phyloP scores from a whole-genome alignment of 2,888 invertebrate species.

The Lasiommata megera region DNA sequence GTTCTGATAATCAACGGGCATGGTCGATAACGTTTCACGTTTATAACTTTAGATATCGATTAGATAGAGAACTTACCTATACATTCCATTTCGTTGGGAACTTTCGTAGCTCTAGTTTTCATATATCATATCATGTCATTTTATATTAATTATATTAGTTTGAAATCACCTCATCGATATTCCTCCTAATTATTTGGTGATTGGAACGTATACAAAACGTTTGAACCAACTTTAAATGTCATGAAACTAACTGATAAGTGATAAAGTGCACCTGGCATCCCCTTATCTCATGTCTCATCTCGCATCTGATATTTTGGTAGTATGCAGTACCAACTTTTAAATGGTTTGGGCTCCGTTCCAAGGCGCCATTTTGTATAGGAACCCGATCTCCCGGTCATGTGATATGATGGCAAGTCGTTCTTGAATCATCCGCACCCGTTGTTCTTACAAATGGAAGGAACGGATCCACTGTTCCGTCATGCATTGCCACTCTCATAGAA shows the following conservation, averaged over 20 bases:
- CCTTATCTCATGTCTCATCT: slow-evolving; percentile 18
- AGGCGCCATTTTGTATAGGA: slow-evolving; percentile 20
- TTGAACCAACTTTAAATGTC: too few species aligned
- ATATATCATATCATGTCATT: too few species aligned
- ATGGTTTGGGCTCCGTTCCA: slow-evolving; percentile 22
- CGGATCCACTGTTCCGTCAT: too few species aligned
- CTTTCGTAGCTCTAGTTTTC: too few species aligned
- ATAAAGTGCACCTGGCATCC: slow-evolving; percentile 9
- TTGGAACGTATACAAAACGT: too few species aligned
- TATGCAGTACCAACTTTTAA: neutral
- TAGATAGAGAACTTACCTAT: too few species aligned
- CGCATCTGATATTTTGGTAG: slow-evolving; percentile 19
- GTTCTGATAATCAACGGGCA: neutral
- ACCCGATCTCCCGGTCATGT: slow-evolving; percentile 19
- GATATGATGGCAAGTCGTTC: neutral
- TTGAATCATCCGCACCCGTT: slow-evolving; percentile 2
- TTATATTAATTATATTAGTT: too few species aligned
- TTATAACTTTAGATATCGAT: neutral
- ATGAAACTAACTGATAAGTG: neutral
- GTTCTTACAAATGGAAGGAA: slow-evolving; percentile 5
- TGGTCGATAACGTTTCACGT: neutral
- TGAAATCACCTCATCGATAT: too few species aligned
- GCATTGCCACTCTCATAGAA: too few species aligned
- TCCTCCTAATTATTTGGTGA: too few species aligned
- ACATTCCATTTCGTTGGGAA: too few species aligned